phyloP scores from a whole-genome alignment of 2,888 invertebrate species.

The Therioaphis trifolii region DNA sequence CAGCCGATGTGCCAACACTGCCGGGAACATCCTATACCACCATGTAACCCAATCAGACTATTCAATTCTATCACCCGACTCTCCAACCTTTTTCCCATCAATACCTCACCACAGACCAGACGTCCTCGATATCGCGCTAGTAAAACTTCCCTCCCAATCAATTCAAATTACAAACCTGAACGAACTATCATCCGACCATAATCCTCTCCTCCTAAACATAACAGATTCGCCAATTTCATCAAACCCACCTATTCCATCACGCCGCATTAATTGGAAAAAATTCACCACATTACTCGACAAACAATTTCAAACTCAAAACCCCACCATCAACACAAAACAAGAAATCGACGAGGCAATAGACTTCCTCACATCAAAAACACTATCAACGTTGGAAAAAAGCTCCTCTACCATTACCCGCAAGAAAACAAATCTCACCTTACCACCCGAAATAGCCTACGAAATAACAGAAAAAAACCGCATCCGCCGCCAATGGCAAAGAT shows the following conservation, averaged over 20 bases:
- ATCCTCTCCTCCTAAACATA: neutral
- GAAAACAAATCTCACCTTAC: too few species aligned
- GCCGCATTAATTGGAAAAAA: too few species aligned
- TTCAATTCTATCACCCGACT: neutral
- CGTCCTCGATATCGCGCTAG: neutral
- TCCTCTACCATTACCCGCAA: too few species aligned
- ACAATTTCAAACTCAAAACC: too few species aligned
- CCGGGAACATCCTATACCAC: neutral
- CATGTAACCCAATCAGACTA: neutral
- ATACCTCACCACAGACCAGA: neutral
- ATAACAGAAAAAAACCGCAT: neutral
- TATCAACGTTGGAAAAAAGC: too few species aligned
- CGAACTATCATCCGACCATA: conserved; percentile 5
- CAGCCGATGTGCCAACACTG: neutral
- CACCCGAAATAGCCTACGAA: neutral
- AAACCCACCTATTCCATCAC: too few species aligned
- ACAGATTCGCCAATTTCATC: neutral
- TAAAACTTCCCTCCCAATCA: too few species aligned
- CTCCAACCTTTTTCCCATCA: neutral
- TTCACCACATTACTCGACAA: too few species aligned
- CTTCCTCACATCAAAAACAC: too few species aligned
- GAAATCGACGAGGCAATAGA: too few species aligned
- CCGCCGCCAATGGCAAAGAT: neutral
- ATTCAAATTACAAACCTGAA: too few species aligned
- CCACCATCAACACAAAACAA: too few species aligned